A percentile compares a stretch with the other conserved stretches of the same genome.
phyloP scores from a whole-genome alignment of 2,888 invertebrate genomes.

The Trachelus troglodyta region DNA sequence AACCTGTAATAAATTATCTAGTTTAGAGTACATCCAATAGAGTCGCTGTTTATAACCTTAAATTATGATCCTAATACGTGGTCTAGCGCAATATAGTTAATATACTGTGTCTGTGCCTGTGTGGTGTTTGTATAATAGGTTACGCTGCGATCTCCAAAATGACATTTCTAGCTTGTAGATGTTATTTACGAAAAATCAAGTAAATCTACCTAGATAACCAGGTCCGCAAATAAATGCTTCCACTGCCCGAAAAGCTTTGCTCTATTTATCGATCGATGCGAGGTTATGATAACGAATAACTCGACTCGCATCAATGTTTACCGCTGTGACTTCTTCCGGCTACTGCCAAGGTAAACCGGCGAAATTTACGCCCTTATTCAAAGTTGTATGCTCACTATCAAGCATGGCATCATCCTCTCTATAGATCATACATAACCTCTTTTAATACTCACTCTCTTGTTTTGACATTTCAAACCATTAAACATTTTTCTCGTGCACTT shows the following conservation, averaged over 20 bases:
- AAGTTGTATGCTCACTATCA: too few relatives aligned
- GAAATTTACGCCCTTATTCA: too few relatives aligned
- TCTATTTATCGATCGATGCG: conserved; percentile 49
- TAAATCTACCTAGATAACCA: conserved; percentile 33
- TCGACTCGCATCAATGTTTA: conserved; percentile 51
- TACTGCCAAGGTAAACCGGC: conserved; percentile 43
- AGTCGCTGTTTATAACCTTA: neutral
- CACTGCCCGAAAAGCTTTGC: conserved; percentile 32
- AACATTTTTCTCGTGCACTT: too few relatives aligned
- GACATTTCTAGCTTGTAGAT: conserved; percentile 58
- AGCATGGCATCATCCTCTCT: too few relatives aligned
- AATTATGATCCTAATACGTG: conserved; percentile 9
- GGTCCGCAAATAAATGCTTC: conserved; percentile 33
- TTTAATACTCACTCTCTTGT: conserved; percentile 22
- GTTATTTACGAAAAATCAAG: conserved; percentile 48
- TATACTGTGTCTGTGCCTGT: conserved; percentile 51
- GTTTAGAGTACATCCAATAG: too few relatives aligned
- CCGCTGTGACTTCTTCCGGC: conserved; percentile 38
- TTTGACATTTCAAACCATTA: conserved; percentile 37
- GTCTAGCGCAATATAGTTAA: conserved; percentile 26
- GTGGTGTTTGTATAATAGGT: conserved; percentile 64
- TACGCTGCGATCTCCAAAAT: conserved; percentile 58
- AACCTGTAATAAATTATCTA: too few relatives aligned
- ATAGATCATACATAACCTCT: conserved; percentile 23
- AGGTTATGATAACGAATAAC: conserved; percentile 56